Evolutionary conservation across 2,888 invertebrate genomes (phyloP), one percentile per base, ranked within the genome.

Genomic region (Metacarcinus magister): DNA sequence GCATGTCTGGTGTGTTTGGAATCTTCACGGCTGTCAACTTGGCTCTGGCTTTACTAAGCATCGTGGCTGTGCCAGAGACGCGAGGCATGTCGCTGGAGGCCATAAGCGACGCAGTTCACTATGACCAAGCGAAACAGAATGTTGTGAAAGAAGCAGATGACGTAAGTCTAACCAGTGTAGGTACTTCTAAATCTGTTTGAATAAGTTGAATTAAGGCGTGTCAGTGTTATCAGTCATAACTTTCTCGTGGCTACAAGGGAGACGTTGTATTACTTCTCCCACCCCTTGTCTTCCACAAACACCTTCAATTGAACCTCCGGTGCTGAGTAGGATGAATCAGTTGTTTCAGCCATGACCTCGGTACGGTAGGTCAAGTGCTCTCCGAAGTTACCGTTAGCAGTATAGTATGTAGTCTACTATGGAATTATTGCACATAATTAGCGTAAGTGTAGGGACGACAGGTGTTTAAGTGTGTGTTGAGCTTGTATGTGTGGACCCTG

Each of bases 21-120:
- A 39, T 89, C 13, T 96, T 95, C 32, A 95, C 89, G 1, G 60
- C 28, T n/a, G 89, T 92, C n/a, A 67, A 92, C 16, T n/a, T 96
- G 23, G 23, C 43, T 16, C 54, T 95, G 87, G 95, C 95, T 5
- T 0, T 92, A 32, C 19, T 95, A 0, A 67, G 43, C 28, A 43
- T 89, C 2, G 16, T 95, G n/a, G 82, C 93, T 19, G 60, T 96
- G 16, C 96, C 96, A 3, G 96, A 96, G 54, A 96, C 96, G 8
- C 82, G 92, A 8, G 82, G 95, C 10, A 54, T 89, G 89, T 93
- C 95, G 0, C 44, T 96, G 19, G 96, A 96, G 82, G 96, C 92
- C 44, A 95, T 95, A 28, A 92, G 48, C 7, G 54, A 60, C 39
- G 54, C 60, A 3, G 19, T 60, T 60, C 60, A 60, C 60, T 60